A percentile compares a stretch with the other conserved stretches of the same genome.
phyloP scores from a whole-genome alignment of 2,113 vertebrate species.

The Cichladusa arquata region DNA sequence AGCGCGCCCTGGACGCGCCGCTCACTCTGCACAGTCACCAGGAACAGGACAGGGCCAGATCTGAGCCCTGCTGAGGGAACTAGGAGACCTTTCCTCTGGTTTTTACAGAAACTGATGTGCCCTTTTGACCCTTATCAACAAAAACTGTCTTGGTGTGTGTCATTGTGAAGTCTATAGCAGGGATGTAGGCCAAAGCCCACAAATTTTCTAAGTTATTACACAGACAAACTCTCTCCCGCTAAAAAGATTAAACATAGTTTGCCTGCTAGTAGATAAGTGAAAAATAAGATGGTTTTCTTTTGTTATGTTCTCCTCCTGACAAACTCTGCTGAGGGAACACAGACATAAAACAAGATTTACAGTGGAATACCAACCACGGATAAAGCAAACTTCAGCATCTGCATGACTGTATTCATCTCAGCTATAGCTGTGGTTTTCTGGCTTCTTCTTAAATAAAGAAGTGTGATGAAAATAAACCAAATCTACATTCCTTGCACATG shows the following conservation, averaged over 20 bases:
- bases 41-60: not conserved
- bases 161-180: not conserved
- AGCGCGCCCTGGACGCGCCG: not conserved
- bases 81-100: not conserved
- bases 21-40: not conserved
- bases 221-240: not conserved
- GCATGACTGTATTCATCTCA: not conserved
- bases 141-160: not conserved
- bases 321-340: not conserved
- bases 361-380: not conserved
- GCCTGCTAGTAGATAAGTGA: not conserved
- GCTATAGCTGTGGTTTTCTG: slow-evolving; percentile 10
- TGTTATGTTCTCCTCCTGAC: slow-evolving; percentile 11
- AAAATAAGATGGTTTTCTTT: not conserved
- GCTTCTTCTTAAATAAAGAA: slow-evolving; percentile 41
- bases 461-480: slow-evolving; percentile 45
- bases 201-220: not conserved
- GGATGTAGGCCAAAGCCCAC: not conserved
- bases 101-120: not conserved
- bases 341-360: not conserved
- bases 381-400: slow-evolving; percentile 11
- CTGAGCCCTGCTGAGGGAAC: not conserved
- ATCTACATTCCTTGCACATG: slow-evolving; percentile 11
- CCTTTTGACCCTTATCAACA: not conserved
- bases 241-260: not conserved